Base-by-base conservation (phyloP, 2,797 vertebrate genomes). In the Ptychadena robeensis region DNA sequence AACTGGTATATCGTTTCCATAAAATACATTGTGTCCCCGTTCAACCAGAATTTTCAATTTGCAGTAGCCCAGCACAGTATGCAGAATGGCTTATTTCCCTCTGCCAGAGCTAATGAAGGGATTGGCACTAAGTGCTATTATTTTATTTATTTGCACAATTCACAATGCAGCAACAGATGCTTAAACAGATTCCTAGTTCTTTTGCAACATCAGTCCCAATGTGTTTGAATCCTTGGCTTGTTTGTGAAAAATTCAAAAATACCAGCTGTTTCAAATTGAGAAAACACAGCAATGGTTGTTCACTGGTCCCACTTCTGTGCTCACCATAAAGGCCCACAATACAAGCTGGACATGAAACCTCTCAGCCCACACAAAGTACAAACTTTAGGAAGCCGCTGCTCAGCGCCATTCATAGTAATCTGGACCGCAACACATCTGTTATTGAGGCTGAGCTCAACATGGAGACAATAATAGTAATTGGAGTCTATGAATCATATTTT, bases 111-210 rank as follows among this genome's bases (percentile, higher is more conserved):
- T 82, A 70, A 84, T 53, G 83, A 90, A 86, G 77, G 86, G 80
- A 82, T 89, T 92, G 92, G 91, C 91, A 91, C 38, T 11, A 12
- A 66, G 28, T 37, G 81, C 67, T 25, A 86, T 40, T 31, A 0
- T 87, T 92, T 88, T 89, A 82, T 71, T 72, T 88, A 66, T 92
- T 86, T 89, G 82, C 75, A 48, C 85, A 67, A 77, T 86, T 87
- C 80, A 88, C 86, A 79, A 87, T 9, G 0, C 85, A 83, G 88
- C 79, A 91, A 90, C 93, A 94, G 91, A 90, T 94, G 93, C 90
- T 91, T 80, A 73, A 91, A 88, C 92, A 93, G 91, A 91, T 92
- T 93, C 91, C 86, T 48, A 87, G 87, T 82, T 73, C 87, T 83
- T 89, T 89, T 87, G 76, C 6, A 3, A 86, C 73, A 70, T 88